These are phyloP conservation scores for Chrosomus eos DNA, from an alignment of 2,797 vertebrate species.

Conservation along the genomic window DNA sequence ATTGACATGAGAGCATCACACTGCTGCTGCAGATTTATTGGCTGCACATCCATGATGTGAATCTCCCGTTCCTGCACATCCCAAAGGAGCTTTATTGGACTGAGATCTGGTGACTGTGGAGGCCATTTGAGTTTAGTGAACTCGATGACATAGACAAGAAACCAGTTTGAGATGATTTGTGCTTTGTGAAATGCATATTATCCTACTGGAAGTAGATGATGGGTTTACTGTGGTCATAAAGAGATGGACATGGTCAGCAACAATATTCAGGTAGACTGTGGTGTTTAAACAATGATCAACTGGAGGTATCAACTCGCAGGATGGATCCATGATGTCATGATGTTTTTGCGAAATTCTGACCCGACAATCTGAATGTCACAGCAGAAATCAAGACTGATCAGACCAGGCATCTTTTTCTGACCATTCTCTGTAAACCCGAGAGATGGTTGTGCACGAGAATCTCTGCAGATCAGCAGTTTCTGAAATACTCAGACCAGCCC, in stretches of 20 bases:
- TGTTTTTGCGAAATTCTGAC: constrained; percentile 52
- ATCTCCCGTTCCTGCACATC: constrained; percentile 62
- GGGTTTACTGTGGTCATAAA: not conserved
- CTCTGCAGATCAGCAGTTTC: not conserved
- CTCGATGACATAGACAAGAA: not conserved
- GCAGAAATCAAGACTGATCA: constrained; percentile 15
- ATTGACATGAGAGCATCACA: not conserved
- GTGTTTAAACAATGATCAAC: not conserved
- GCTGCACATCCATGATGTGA: constrained; percentile 67
- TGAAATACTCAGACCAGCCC: not conserved
- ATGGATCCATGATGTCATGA: not conserved
- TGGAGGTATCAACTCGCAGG: no score
- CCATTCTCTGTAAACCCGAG: not conserved
- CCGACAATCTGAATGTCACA: constrained; percentile 49
- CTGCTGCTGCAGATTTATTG: constrained; percentile 67
- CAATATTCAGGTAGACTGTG: not conserved
- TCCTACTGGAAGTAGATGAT: constrained; percentile 52
- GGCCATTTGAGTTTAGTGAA: constrained; percentile 4
- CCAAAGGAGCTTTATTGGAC: constrained; percentile 51
- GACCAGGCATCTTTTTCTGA: not conserved
- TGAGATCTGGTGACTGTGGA: constrained; percentile 50
- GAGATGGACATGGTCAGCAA: not conserved
- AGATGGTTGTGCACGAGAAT: not conserved
- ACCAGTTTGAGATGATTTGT: not conserved
- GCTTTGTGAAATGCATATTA: not conserved